Evolutionary conservation across 2,113 vertebrate genomes (phyloP).

Genomic region (Origma solitaria): DNA sequence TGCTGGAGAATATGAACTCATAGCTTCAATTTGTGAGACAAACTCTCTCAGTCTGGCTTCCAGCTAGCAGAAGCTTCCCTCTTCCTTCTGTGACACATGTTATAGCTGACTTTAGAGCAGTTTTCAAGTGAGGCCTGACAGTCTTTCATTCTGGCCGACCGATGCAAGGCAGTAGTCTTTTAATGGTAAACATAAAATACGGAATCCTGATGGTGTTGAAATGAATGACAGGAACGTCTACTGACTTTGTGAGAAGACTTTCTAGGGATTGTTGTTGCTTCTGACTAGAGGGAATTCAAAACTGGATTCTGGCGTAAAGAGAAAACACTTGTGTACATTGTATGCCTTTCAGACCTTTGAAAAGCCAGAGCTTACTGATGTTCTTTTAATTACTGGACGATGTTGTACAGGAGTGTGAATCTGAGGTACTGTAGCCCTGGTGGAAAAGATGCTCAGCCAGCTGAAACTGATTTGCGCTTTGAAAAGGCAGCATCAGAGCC

Average conservation of each 20-base stretch:
- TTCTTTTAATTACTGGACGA: slow-evolving; percentile 28
- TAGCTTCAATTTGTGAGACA: neutral
- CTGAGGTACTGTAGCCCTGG: neutral
- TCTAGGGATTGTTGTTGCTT: neutral
- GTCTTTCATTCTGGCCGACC: accelerated
- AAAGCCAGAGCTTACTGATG: neutral
- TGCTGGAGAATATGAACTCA: neutral
- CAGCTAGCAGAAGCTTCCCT: neutral
- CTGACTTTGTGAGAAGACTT: neutral
- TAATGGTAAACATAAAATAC: neutral
- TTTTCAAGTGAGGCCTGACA: neutral
- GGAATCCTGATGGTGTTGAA: neutral
- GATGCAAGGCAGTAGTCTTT: neutral
- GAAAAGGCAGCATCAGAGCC: slow-evolving; percentile 13
- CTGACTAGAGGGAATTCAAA: neutral
- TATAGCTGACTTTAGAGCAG: neutral
- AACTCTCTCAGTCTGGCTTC: neutral
- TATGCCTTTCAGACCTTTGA: slow-evolving; percentile 16
- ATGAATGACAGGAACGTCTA: neutral
- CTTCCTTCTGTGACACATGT: accelerated
- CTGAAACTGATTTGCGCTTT: slow-evolving; percentile 28
- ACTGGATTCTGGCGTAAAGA: neutral
- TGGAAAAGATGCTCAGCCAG: slow-evolving; percentile 29
- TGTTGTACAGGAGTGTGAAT: slow-evolving; percentile 18
- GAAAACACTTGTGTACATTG: neutral